phyloP scores from a whole-genome alignment of 2,113 vertebrate species.

The Oreochromis tanganicae region DNA sequence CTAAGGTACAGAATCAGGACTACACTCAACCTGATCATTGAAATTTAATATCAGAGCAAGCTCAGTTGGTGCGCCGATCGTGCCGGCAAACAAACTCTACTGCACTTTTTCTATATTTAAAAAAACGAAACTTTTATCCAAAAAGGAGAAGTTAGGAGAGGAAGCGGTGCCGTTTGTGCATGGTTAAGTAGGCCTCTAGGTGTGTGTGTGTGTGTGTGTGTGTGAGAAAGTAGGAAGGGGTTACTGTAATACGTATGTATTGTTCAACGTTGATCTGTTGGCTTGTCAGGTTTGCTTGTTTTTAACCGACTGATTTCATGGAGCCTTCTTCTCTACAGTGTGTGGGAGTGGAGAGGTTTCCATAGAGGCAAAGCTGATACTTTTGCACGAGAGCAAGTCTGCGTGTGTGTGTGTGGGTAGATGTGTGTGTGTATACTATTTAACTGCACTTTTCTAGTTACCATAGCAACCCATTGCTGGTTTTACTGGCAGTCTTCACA shows the following conservation, averaged over 20 bases:
- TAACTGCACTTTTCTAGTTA: slow-evolving; percentile 40
- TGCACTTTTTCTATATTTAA: not conserved
- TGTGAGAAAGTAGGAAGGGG: not conserved
- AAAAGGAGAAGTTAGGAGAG: slow-evolving; percentile 57
- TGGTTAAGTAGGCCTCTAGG: not conserved
- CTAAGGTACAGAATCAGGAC: slow-evolving; percentile 76
- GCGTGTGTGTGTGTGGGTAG: not conserved
- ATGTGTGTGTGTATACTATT: not conserved
- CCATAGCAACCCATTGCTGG: slow-evolving; percentile 53
- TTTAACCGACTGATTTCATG: not conserved
- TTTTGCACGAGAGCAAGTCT: not conserved
- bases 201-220: not conserved
- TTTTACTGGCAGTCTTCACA: slow-evolving; percentile 15
- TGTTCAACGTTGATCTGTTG: not conserved
- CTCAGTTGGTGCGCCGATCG: not conserved
- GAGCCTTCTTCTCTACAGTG: not conserved
- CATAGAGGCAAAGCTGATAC: slow-evolving; percentile 21
- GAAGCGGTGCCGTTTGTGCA: slow-evolving; percentile 43
- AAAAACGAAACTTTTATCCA: not conserved
- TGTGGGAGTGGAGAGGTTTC: slow-evolving; percentile 49
- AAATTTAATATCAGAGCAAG: not conserved
- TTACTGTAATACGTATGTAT: not conserved
- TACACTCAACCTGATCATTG: not conserved
- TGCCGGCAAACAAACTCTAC: not conserved
- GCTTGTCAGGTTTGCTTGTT: not conserved